Conservation (phyloP, 2,888 invertebrate species). For the Caenorhabditis wallacei region DNA sequence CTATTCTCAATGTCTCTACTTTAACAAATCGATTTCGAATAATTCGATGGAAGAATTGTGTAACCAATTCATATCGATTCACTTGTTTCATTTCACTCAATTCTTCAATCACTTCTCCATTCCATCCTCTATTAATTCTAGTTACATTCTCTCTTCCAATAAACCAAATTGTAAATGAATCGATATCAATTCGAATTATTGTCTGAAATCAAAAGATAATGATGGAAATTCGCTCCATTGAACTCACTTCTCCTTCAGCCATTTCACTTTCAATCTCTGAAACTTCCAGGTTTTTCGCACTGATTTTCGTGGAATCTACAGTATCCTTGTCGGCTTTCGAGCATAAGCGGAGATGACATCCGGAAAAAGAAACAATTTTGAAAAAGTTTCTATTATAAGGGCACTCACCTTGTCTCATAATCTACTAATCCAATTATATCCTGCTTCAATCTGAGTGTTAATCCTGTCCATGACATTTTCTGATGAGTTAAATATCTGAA, state of each 20-base stretch:
- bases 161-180: slow-evolving; percentile 45
- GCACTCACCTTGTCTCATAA: slow-evolving; percentile 6
- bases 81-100: slow-evolving; percentile 15
- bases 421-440: background rate
- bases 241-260: background rate
- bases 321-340: slow-evolving; percentile 4
- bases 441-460: background rate
- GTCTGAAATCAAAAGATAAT: slow-evolving; percentile 20
- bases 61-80: slow-evolving; percentile 21
- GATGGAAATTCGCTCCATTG: background rate
- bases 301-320: slow-evolving; percentile 6
- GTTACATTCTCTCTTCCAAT: slow-evolving; percentile 38
- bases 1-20: background rate
- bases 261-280: background rate
- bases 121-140: slow-evolving; percentile 35
- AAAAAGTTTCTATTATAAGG: too few species aligned
- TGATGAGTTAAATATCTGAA: too few species aligned
- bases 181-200: slow-evolving; percentile 25
- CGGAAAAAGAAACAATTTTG: too few species aligned
- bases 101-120: slow-evolving; percentile 26
- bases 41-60: background rate
- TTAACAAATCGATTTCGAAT: background rate
- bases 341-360: slow-evolving; percentile 11
- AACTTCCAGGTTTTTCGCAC: background rate
- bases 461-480: background rate